Conservation (phyloP, 2,113 vertebrate species). For the Procavia capensis region DNA sequence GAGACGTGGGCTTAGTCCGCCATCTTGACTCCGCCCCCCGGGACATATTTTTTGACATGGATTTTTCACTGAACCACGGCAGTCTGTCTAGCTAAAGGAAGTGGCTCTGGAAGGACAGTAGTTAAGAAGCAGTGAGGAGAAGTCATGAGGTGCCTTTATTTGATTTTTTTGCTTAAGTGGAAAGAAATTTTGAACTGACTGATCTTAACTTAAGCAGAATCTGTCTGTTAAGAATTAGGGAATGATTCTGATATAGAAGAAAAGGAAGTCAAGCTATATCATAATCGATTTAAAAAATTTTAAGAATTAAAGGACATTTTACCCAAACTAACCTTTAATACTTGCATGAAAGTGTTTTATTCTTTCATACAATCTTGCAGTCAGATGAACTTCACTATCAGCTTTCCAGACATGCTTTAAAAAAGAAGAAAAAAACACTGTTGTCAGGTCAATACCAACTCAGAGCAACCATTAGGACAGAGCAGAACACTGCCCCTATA, state of each 20-base stretch:
- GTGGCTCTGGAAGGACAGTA: slow-evolving; percentile 11
- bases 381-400: too few species aligned
- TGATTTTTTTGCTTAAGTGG: slow-evolving; percentile 53
- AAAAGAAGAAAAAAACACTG: too few species aligned
- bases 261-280: not conserved
- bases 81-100: not conserved
- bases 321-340: not conserved
- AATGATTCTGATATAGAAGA: not conserved
- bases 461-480: too few species aligned
- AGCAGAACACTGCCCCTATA: too few species aligned
- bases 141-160: slow-evolving; percentile 4
- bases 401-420: too few species aligned
- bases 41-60: not conserved
- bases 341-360: not conserved
- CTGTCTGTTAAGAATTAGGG: slow-evolving; percentile 16
- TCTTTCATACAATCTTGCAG: too few species aligned
- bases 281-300: not conserved
- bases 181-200: slow-evolving; percentile 6
- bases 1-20: too few species aligned
- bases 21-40: too few species aligned
- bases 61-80: not conserved
- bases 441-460: too few species aligned
- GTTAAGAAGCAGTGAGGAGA: not conserved
- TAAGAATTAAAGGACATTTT: not conserved
- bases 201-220: slow-evolving; percentile 21